A percentile compares a stretch with the other conserved stretches of the same genome.
Evolutionary conservation across 1,140 invertebrate genomes (phyloP).

Genomic region (Cydia pomonella): DNA sequence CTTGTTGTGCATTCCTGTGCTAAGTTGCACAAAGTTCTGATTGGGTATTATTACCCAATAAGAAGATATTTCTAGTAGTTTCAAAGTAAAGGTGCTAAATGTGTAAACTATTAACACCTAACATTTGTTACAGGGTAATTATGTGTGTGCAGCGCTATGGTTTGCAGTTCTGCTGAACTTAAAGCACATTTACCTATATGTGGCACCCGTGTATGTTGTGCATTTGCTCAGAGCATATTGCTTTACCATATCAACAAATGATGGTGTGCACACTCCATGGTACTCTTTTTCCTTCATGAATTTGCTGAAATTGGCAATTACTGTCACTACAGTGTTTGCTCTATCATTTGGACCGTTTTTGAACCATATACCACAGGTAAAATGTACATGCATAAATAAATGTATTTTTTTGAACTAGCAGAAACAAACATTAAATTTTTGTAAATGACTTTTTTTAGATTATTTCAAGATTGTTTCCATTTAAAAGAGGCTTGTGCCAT

Average conservation of each 20-base stretch:
- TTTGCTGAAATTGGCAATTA: slow-evolving; percentile 84
- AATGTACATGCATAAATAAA: not conserved
- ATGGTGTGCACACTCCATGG: slow-evolving; percentile 68
- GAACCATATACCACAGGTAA: slow-evolving; percentile 88
- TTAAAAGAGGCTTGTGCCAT: slow-evolving; percentile 97
- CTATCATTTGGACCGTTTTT: slow-evolving; percentile 95
- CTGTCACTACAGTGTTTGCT: slow-evolving; percentile 87
- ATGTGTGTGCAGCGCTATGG: slow-evolving; percentile 89
- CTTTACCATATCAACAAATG: slow-evolving; percentile 79
- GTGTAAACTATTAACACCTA: not conserved
- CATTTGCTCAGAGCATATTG: slow-evolving; percentile 95
- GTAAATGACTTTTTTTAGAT: slow-evolving; percentile 82
- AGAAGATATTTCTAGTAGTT: slow-evolving; percentile 1
- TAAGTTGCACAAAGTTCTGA: too few relatives aligned
- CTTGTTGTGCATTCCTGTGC: too few relatives aligned
- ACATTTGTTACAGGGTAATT: slow-evolving; percentile 84
- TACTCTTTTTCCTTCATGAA: slow-evolving; percentile 80
- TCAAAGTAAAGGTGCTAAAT: slow-evolving; percentile 22
- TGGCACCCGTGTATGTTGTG: slow-evolving; percentile 96
- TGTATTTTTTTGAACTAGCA: too few relatives aligned
- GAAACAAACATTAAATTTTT: not conserved
- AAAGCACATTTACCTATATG: slow-evolving; percentile 98
- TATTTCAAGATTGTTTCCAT: slow-evolving; percentile 95
- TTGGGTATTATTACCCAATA: not conserved
- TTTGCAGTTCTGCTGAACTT: slow-evolving; percentile 96